Evolutionary conservation across 2,113 vertebrate genomes (phyloP), one percentile per base, ranked within the genome.

Genomic region (Larimichthys polyactis): DNA sequence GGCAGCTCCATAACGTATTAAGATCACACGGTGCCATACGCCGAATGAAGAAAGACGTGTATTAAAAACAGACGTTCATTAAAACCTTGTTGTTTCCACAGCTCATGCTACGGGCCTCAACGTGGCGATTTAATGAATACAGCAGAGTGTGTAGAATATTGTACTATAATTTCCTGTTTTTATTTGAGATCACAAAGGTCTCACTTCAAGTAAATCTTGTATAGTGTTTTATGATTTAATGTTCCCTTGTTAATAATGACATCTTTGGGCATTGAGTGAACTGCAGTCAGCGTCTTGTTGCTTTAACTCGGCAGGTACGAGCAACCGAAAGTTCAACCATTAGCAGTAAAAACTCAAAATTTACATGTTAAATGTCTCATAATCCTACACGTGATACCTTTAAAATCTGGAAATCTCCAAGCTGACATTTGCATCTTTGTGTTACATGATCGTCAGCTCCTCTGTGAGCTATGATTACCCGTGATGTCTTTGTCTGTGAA

Each of bases 1-100:
- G 64, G 82, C 89, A 86, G 82, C 75, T 82, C 58, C 76, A 75
- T 83, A 68, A 87, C 71, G 75, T 46, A 70, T 83, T 64, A 36
- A 74, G 69, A 78, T 79, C 78, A 65, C 78, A 51, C 24, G 3
- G 57, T 27, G 19, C 51, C 65, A 10, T 19, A 7, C 12, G 0
- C 73, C 44, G 62, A 84, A 60, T 63, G 49, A 67, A 64, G 58
- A 74, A 20, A 83, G 66, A 80, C 36, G 7, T 36, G 8, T 36
- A 8, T 36, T 36, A 36, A 36, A 36, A 36, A 36, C 79, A 64
- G 62, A 77, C 29, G 0, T 44, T 64, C 46, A 60, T 81, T 75
- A 16, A 68, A 71, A 64, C 29, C 51, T 77, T 17, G 64, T 72
- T 79, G 60, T 83, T 49, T 1, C 5, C 71, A 49, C 63, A 65